phyloP scores from a whole-genome alignment of 2,797 vertebrate species.

The Chelonia mydas region DNA sequence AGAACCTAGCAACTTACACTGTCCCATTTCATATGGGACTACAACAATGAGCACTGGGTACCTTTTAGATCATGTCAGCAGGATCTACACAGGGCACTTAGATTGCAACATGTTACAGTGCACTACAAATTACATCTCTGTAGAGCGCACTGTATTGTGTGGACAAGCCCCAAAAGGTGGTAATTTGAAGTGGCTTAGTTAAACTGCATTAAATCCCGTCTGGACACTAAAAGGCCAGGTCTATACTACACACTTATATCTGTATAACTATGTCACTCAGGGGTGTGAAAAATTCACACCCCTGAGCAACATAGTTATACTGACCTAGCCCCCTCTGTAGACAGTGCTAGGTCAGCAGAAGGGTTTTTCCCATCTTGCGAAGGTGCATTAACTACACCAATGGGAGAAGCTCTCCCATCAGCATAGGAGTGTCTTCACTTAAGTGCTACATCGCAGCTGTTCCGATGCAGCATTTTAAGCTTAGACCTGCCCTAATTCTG shows the following conservation, averaged over 20 bases:
- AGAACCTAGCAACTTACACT: no score
- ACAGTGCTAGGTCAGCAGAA: not conserved
- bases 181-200: no score
- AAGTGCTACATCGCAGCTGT: not conserved
- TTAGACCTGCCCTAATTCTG: not conserved
- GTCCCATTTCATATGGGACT: no score
- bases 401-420: not conserved
- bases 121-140: not conserved
- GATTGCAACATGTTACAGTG: not conserved
- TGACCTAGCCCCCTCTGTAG: not conserved
- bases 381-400: not conserved
- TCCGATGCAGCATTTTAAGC: not conserved
- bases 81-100: not conserved
- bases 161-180: not conserved
- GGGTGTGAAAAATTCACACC: not conserved
- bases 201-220: not conserved
- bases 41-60: no score
- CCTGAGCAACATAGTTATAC: not conserved
- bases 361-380: not conserved
- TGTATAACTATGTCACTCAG: not conserved
- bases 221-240: not conserved
- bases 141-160: not conserved
- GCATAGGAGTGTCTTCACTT: not conserved
- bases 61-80: no score
- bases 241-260: not conserved